Base-by-base conservation (phyloP, 2,113 vertebrate genomes). In the Smithornis capensis region DNA sequence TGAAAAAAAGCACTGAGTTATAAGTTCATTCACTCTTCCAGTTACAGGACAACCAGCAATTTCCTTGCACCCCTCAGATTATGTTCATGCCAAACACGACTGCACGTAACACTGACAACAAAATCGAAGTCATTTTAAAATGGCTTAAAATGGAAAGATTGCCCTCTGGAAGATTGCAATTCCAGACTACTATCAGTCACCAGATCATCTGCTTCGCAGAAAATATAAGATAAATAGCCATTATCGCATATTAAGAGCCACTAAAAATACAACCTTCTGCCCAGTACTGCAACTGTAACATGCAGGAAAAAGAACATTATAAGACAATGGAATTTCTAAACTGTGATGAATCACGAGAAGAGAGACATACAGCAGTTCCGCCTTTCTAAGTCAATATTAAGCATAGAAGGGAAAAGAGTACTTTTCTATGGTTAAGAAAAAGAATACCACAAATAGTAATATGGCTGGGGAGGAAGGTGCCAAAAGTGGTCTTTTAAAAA, bases 1-100 rank as follows among this genome's bases (percentile, higher is more conserved):
- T 53, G 69, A 70, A 62, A 60, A 74, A 80, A 77, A 69, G 37
- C 38, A 50, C 7, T 0, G 0, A 28, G 56, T 13, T 78, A 0
- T 14, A 64, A 67, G 21, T 57, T 75, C 80, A 65, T 37, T 65
- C 50, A 64, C 27, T 70, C 19, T 28, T 22, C 45, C 33, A 45
- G 24, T 19, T 28, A 29, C 0, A 88, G 50, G 70, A 94, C 35
- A 59, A 59, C 28, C 38, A 60, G 87, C 76, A 68, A 88, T 11
- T 22, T 45, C 63, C 68, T 77, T 14, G 6, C n/a, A 71, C 49
- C 42, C 62, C 88, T 75, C 92, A 67, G 29, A 45, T 25, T 16
- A 42, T 1, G 4, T 14, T 45, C 29, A 17, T 37, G 42, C 31
- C 70, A 88, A 55, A 73, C 52, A 77, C 1, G 0, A 64, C 68